These are phyloP conservation scores for Paramormyrops kingsleyae DNA, from an alignment of 2,113 vertebrate genomes.

Conservation along the genomic window DNA sequence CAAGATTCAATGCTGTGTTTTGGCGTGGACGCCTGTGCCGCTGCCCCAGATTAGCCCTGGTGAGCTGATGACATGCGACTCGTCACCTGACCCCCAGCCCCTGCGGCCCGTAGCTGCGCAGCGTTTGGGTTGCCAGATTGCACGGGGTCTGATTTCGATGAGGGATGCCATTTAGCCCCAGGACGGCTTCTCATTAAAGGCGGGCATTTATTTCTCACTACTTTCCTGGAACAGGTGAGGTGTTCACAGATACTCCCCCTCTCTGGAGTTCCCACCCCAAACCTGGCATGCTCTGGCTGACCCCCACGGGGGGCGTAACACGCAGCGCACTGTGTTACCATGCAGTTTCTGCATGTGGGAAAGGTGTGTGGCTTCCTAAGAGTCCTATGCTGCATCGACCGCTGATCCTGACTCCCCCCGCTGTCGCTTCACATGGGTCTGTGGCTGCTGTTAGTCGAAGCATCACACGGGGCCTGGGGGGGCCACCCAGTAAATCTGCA, in stretches of 20 bases:
- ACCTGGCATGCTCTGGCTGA: background rate
- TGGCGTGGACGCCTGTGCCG: background rate
- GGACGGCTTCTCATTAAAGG: constrained; percentile 30
- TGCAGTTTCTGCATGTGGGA: background rate
- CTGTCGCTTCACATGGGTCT: background rate
- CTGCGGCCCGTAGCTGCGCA: background rate
- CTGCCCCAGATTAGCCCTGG: background rate
- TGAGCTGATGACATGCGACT: background rate
- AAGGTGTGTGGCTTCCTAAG: background rate
- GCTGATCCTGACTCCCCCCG: background rate
- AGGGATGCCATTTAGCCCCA: constrained; percentile 37
- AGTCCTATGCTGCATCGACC: background rate
- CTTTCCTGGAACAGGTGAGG: background rate
- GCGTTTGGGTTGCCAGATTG: background rate
- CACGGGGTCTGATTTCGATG: constrained; percentile 35
- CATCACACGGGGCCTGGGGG: background rate
- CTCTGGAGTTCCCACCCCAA: background rate
- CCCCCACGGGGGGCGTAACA: background rate
- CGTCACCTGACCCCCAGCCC: background rate
- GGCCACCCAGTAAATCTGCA: background rate
- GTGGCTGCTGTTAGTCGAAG: background rate
- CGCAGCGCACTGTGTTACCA: background rate
- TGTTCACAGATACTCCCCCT: background rate
- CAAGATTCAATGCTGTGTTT: background rate
- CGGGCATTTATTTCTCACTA: constrained; percentile 29